Base-by-base conservation (phyloP, 2,888 invertebrate species). In the Neria commutata region DNA sequence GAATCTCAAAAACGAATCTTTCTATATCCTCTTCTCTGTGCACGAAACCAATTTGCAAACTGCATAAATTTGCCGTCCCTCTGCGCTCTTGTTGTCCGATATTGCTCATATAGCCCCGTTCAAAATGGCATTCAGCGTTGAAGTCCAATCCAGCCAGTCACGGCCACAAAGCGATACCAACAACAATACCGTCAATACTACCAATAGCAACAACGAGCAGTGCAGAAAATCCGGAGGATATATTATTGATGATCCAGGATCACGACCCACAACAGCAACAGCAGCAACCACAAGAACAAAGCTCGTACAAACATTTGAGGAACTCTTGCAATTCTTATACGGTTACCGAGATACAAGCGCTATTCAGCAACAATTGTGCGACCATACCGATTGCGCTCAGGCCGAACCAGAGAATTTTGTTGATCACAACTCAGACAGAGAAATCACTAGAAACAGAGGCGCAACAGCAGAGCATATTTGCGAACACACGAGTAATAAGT, bases 121-220 rank as follows among this genome's bases (percentile, higher is more conserved):
- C 78, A 77, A 77, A 73, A 77, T 77, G 77, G 77, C 76, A 75
- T 75, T 75, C 75, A 73, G 61, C 67, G 72, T 70, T 68, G 72
- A 73, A 69, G 53, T 63, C 71, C 71, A 72, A 68, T 63, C 72
- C 61, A 75, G 77, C 78, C 77, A 71, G 66, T 63, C 68, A 61
- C 61, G 78, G 78, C 71, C 75, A 65, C 66, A 72, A 60, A 68
- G 68, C 72, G 70, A 65, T 50, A 67, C 47, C 64, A 67, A 65
- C 66, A 69, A 60, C 61, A 67, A 52, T 57, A 54, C 59, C 48
- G 56, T 33, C 64, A 64, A 56, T n/a, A 58, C n/a, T 29, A 29
- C 11, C 11, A 29, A 3, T 19, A 56, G 29, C 33, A 25, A 37
- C 54, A 14, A 48, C 42, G 64, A 67, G 50, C 62, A 70, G 34